These are phyloP conservation scores for Blera fallax DNA, from an alignment of 2,888 invertebrate genomes.

Conservation along the genomic window DNA sequence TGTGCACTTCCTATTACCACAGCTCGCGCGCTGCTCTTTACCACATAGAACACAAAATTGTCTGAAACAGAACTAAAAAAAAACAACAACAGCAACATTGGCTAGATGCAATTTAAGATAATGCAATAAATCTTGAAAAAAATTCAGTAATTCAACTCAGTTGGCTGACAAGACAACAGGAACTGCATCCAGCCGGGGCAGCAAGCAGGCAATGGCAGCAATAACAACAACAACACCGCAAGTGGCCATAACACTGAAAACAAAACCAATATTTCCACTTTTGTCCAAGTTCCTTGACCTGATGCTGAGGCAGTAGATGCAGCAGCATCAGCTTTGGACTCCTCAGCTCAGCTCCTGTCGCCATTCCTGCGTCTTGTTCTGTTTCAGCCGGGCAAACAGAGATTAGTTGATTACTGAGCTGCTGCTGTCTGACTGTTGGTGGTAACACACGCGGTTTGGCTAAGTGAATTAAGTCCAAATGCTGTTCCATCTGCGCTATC, in stretches of 20 bases:
- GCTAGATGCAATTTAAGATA: slow-evolving; percentile 72
- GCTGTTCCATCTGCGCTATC: slow-evolving; percentile 54
- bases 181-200: slow-evolving; percentile 41
- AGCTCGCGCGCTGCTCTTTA: background rate
- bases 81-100: slow-evolving; percentile 49
- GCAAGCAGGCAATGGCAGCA: too few relatives aligned
- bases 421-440: slow-evolving; percentile 40
- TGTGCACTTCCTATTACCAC: slow-evolving; percentile 40
- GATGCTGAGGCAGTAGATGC: background rate
- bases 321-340: slow-evolving; percentile 18
- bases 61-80: slow-evolving; percentile 39
- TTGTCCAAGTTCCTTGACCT: slow-evolving; percentile 68
- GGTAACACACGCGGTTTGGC: slow-evolving; percentile 30
- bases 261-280: slow-evolving; percentile 72
- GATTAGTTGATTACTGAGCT: slow-evolving; percentile 64
- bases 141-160: slow-evolving; percentile 69
- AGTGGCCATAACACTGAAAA: slow-evolving; percentile 56
- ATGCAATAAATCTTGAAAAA: slow-evolving; percentile 70
- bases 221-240: slow-evolving; percentile 23
- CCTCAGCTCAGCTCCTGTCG: slow-evolving; percentile 50
- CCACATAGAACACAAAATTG: slow-evolving; percentile 42
- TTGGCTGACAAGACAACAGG: slow-evolving; percentile 62
- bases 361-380: slow-evolving; percentile 43
- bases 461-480: slow-evolving; percentile 58
- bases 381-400: slow-evolving; percentile 23